phyloP scores from a whole-genome alignment of 2,113 vertebrate species.

The Lagopus muta region DNA sequence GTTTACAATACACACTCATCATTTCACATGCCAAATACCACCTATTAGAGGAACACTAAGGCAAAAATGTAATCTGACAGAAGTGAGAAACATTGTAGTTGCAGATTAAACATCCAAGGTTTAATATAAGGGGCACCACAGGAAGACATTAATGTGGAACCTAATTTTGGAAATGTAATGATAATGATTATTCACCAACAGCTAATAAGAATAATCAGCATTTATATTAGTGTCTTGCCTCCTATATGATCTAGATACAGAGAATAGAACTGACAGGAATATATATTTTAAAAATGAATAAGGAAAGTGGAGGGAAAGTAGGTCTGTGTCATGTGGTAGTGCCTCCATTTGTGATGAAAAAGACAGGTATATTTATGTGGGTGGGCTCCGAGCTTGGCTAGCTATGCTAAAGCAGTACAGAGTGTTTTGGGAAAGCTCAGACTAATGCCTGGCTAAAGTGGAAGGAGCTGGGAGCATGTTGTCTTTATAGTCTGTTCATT shows the following conservation, averaged over 20 bases:
- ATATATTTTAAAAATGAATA: not conserved
- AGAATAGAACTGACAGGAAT: not conserved
- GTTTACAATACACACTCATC: conserved; percentile 53
- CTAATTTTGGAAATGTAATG: conserved; percentile 26
- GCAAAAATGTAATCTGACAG: conserved; percentile 31
- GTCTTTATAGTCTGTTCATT: not conserved
- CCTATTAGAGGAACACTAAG: conserved; percentile 26
- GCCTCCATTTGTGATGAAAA: not conserved
- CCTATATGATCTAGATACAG: not conserved
- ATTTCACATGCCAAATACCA: not conserved
- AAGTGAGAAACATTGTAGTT: conserved; percentile 20
- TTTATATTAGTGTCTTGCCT: not conserved
- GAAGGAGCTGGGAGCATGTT: not conserved
- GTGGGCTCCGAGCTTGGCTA: not conserved
- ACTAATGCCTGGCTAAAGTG: not conserved
- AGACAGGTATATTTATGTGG: not conserved
- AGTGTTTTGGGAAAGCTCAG: not conserved
- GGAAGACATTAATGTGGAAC: conserved; percentile 38
- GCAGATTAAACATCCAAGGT: conserved; percentile 37
- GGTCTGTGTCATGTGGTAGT: not conserved
- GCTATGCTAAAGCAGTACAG: not conserved
- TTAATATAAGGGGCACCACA: conserved; percentile 33
- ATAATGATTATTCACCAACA: conserved; percentile 37
- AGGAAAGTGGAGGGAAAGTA: not conserved
- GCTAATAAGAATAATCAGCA: not conserved